These are phyloP conservation scores for Adineta ricciae DNA, from an alignment of 2,888 invertebrate genomes.

Conservation along the genomic window DNA sequence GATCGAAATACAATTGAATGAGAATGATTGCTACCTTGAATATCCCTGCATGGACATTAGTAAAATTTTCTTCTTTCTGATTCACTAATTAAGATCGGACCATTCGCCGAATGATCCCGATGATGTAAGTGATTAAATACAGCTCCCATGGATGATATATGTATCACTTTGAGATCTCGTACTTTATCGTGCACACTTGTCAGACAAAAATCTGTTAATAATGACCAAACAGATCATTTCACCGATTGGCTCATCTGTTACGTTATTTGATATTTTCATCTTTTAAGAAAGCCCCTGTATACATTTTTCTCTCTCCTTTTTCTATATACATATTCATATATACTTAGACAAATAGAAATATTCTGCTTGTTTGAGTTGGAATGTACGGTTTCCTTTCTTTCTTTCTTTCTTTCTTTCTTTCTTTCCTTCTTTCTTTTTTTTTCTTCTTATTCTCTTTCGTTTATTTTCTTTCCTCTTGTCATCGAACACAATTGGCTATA, in stretches of 20 bases:
- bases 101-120: too few relatives aligned
- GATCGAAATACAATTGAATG: too few relatives aligned
- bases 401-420: not conserved
- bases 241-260: not conserved
- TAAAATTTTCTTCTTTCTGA: too few relatives aligned
- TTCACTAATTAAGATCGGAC: too few relatives aligned
- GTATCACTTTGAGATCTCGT: too few relatives aligned
- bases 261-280: not conserved
- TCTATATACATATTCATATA: not conserved
- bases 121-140: too few relatives aligned
- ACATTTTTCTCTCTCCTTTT: not conserved
- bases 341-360: not conserved
- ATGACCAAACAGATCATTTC: not conserved
- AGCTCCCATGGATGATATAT: too few relatives aligned
- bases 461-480: not conserved
- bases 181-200: too few relatives aligned
- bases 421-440: too few relatives aligned
- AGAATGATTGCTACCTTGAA: too few relatives aligned
- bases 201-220: too few relatives aligned
- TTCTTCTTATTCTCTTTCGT: not conserved
- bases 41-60: too few relatives aligned
- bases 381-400: conserved; percentile 5
- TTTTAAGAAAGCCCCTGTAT: not conserved
- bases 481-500: not conserved
- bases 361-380: not conserved